These are phyloP conservation scores for Elegia similella DNA, from an alignment of 2,888 invertebrate genomes.

Conservation along the genomic window DNA sequence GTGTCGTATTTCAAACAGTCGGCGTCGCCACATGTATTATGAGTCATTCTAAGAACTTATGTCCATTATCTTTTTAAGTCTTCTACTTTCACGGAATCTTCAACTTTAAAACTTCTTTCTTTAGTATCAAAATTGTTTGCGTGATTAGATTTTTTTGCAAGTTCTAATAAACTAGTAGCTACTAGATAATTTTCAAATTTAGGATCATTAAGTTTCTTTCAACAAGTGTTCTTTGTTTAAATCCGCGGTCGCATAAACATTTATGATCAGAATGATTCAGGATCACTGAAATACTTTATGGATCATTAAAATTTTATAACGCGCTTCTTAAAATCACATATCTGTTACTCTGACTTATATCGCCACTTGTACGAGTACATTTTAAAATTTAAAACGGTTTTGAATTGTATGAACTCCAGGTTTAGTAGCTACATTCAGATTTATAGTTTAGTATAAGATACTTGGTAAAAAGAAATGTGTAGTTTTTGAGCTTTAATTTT, in stretches of 20 bases:
- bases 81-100: not conserved
- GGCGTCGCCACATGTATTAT: conserved; percentile 17
- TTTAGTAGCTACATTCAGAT: no score
- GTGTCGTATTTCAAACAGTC: conserved; percentile 19
- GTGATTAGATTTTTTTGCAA: not conserved
- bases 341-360: not conserved
- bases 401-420: not conserved
- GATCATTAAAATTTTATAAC: conserved; percentile 11
- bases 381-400: not conserved
- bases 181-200: conserved; percentile 1
- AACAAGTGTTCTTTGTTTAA: conserved; percentile 12
- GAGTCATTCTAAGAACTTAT: conserved; percentile 17
- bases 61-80: conserved; percentile 9
- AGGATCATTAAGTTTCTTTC: conserved; percentile 2
- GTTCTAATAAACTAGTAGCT: conserved; percentile 1
- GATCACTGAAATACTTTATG: conserved; percentile 15
- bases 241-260: conserved; percentile 11
- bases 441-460: no score
- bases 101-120: not conserved
- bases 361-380: not conserved
- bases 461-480: no score
- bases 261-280: conserved; percentile 3
- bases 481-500: no score
- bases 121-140: not conserved
- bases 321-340: conserved; percentile 13